phyloP scores from a whole-genome alignment of 2,797 vertebrate genomes.

The Thripadectes ignobilis region DNA sequence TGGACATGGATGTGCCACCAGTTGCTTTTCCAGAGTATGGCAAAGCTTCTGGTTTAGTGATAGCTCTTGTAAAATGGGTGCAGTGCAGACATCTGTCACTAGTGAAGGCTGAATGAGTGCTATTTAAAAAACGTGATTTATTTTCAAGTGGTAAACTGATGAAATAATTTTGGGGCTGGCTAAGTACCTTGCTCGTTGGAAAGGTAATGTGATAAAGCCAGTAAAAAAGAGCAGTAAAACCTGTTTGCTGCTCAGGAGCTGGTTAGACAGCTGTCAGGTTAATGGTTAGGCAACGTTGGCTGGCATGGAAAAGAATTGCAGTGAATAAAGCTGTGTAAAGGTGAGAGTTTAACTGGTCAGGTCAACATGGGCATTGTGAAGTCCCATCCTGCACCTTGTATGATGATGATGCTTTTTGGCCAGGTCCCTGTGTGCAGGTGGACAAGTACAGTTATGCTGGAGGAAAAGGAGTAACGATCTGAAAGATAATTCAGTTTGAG shows the following conservation, averaged over 20 bases:
- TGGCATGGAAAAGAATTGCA: background rate
- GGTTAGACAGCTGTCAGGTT: background rate
- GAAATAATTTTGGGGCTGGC: background rate
- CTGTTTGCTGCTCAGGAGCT: background rate
- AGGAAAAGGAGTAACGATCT: background rate
- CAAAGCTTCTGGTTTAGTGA: background rate
- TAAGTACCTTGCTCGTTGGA: background rate
- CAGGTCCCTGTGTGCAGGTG: background rate
- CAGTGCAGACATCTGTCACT: background rate
- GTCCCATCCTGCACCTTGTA: background rate
- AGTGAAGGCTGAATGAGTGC: background rate
- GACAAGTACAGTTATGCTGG: background rate
- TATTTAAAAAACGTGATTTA: background rate
- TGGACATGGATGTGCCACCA: background rate
- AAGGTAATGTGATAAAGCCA: background rate
- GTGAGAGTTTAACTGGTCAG: background rate
- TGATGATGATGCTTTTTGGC: background rate
- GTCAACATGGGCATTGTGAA: background rate
- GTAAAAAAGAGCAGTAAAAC: background rate
- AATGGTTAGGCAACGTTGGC: background rate
- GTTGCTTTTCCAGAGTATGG: background rate
- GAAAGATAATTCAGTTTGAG: background rate
- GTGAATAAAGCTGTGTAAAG: background rate
- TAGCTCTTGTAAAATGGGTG: background rate
- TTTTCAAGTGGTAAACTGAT: background rate